These are phyloP conservation scores for Nasonovia ribisnigri DNA, from an alignment of 2,888 invertebrate species.

Conservation along the genomic window DNA sequence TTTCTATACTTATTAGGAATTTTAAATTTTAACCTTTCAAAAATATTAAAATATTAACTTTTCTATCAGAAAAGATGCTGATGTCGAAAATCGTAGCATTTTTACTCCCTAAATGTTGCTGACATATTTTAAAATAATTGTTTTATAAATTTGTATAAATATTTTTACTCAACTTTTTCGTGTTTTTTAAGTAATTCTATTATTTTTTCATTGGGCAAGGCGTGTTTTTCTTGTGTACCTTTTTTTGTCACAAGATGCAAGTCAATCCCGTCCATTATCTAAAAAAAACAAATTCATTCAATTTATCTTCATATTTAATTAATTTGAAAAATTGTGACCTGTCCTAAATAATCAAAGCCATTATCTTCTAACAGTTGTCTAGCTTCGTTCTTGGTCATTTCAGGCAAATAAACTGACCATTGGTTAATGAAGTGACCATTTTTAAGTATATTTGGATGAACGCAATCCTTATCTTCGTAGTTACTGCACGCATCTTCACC, in stretches of 20 bases:
- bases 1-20: too few species aligned
- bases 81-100: too few species aligned
- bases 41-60: too few species aligned
- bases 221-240: slow-evolving; percentile 30
- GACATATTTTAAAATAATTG: neutral
- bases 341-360: slow-evolving; percentile 46
- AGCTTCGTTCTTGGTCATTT: neutral
- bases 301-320: neutral
- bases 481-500: slow-evolving; percentile 23
- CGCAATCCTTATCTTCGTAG: slow-evolving; percentile 40
- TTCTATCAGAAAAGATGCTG: too few species aligned
- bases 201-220: slow-evolving; percentile 6
- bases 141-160: neutral
- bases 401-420: slow-evolving; percentile 33
- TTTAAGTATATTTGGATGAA: slow-evolving; percentile 5
- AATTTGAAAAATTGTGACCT: neutral
- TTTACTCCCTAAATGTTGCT: too few species aligned
- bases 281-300: neutral
- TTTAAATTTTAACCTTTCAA: too few species aligned
- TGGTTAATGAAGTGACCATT: slow-evolving; percentile 36
- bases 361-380: slow-evolving; percentile 12
- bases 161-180: slow-evolving; percentile 44
- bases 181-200: slow-evolving; percentile 16
- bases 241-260: slow-evolving; percentile 24
- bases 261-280: slow-evolving; percentile 14